Evolutionary conservation across 2,888 invertebrate species (phyloP).

Genomic region (Ephialtes manifestator): DNA sequence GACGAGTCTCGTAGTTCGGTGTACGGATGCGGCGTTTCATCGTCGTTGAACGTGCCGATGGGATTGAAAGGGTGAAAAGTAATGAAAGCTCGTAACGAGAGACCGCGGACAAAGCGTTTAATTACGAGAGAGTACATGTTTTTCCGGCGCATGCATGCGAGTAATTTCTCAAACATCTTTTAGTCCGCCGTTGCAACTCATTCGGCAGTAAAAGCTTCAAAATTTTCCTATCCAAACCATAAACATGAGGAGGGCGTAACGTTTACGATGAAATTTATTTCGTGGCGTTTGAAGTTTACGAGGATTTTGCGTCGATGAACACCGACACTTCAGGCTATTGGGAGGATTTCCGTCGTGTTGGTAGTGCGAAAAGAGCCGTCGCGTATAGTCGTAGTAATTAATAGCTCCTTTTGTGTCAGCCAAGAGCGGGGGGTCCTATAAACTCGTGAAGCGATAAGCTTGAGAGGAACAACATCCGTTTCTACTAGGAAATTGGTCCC

Average conservation of each 20-base stretch:
- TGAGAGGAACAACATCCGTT: conserved; percentile 3
- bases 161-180: conserved; percentile 32
- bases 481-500: conserved; percentile 4
- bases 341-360: conserved; percentile 2
- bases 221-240: background rate
- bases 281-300: background rate
- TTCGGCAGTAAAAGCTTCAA: conserved; percentile 8
- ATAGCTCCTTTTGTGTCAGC: conserved; percentile 20
- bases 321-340: background rate
- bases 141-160: background rate
- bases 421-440: background rate
- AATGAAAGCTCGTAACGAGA: conserved; percentile 21
- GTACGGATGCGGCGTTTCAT: conserved; percentile 44
- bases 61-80: conserved; percentile 52
- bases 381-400: conserved; percentile 36
- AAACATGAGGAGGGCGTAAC: background rate
- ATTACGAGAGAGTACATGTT: conserved; percentile 48
- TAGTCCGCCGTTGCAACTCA: conserved; percentile 1
- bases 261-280: background rate
- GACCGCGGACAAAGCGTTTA: conserved; percentile 43
- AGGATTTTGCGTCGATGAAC: conserved; percentile 4
- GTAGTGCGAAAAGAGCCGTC: conserved; percentile 22
- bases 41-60: conserved; percentile 48
- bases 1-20: conserved; percentile 55
- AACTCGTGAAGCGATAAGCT: conserved; percentile 30